Base-by-base conservation (phyloP, 2,888 invertebrate genomes). In the Dynastes tityus region DNA sequence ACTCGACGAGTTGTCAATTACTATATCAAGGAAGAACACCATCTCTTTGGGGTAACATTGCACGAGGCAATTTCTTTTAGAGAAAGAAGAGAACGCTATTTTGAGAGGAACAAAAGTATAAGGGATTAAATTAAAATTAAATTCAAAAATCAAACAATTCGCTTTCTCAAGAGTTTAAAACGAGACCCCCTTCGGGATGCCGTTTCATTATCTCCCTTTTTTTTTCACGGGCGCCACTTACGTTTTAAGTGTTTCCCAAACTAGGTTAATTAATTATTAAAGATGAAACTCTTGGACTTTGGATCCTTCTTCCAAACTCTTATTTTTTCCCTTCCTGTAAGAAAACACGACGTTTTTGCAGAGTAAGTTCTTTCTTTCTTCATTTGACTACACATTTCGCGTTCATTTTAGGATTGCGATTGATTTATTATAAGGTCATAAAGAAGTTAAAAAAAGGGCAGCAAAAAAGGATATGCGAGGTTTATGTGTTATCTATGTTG, bases 1-100 rank as follows among this genome's bases (percentile, higher is more conserved):
- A 65, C 61, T 67, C 51, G 32, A 76, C 65, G 76, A 65, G 29
- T 76, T 53, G 64, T 61, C 64, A 71, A 53, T 58, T 71, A 71
- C 58, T 71, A 37, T 13, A 71, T 71, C 67, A 16, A 45, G 67
- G 67, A 45, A 67, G 37, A 67, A 61, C 4, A 29, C 22, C n/a
- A 40, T 16, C 45, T 9, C 61, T 22, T 61, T 61, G 45, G 67
- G 16, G 22, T 40, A 45, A 67, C 40, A 45, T 67, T 67, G 45
- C 67, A 22, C 40, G 11, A 64, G 11, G 64, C 37, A 64, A 64
- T 64, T 64, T 32, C 64, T 64, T 32, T 32, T 32, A 27, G 29
- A 29, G 16, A 16, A 55, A 16, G 6, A 5, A 55, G 55, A 55
- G 55, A 55, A 16, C 16, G 55, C 16, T n/a, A 16, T 16, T 55